phyloP scores from a whole-genome alignment of 2,797 vertebrate genomes.

The Sebastes jordani region DNA sequence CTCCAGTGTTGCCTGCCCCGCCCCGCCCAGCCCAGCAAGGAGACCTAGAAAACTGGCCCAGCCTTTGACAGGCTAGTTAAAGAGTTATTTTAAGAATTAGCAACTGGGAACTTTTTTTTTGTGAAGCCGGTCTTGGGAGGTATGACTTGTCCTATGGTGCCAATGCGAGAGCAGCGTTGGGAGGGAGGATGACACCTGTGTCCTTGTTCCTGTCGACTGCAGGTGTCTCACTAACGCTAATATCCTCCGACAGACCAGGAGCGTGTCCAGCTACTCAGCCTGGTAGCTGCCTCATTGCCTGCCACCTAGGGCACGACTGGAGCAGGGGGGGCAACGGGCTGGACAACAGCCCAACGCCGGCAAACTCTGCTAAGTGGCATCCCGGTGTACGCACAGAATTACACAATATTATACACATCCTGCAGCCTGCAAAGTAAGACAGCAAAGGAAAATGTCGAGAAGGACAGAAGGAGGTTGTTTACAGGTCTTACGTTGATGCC shows the following conservation, averaged over 20 bases:
- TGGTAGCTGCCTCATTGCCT: constrained; percentile 78
- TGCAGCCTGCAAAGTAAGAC: constrained; percentile 73
- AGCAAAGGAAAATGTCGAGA: constrained; percentile 41
- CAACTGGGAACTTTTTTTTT: constrained; percentile 33
- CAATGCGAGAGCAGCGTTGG: constrained; percentile 53
- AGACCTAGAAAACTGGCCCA: constrained; percentile 48
- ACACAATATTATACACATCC: constrained; percentile 29
- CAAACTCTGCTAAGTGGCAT: constrained; percentile 87
- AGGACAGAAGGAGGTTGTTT: constrained; percentile 70
- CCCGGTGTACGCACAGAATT: constrained; percentile 32
- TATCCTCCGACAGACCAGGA: constrained; percentile 87
- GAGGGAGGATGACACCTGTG: constrained; percentile 88
- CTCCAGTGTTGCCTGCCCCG: constrained; percentile 80
- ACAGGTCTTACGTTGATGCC: constrained; percentile 98
- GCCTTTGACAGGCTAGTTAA: constrained; percentile 40
- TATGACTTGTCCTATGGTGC: constrained; percentile 50
- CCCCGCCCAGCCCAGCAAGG: constrained; percentile 31
- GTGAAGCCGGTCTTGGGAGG: constrained; percentile 18
- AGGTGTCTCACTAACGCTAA: constrained; percentile 89
- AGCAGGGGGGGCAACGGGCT: constrained; percentile 77
- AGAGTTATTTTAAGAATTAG: constrained; percentile 73
- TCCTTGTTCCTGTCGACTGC: constrained; percentile 85
- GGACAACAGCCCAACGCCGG: constrained; percentile 84
- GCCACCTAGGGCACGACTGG: constrained; percentile 84
- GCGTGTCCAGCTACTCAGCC: constrained; percentile 85